Percentiles rank a stretch among this genome's conserved stretches.
phyloP scores from a whole-genome alignment of 2,113 vertebrate species.

The Ploceus nigricollis region DNA sequence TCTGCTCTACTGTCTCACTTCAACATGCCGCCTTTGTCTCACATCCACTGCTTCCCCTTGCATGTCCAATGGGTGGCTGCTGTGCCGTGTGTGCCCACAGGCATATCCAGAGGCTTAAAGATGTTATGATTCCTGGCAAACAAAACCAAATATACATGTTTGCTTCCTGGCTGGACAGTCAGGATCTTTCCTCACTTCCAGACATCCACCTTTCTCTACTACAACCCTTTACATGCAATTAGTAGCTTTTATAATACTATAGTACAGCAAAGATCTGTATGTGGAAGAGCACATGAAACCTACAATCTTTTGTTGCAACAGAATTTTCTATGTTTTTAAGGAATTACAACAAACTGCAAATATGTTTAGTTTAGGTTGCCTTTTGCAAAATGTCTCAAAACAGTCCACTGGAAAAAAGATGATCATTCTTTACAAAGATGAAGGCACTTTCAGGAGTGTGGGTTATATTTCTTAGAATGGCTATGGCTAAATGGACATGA shows the following conservation, averaged over 20 bases:
- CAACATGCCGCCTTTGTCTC: neutral
- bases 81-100: neutral
- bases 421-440: neutral
- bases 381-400: neutral
- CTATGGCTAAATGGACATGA: neutral
- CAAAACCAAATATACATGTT: neutral
- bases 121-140: neutral
- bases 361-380: neutral
- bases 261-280: neutral
- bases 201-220: neutral
- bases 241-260: neutral
- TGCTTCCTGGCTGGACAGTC: neutral
- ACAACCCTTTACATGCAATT: neutral
- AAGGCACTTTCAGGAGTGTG: neutral
- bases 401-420: neutral
- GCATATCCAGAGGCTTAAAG: neutral
- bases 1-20: neutral
- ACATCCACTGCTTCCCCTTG: neutral
- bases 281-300: neutral
- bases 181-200: neutral
- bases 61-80: neutral
- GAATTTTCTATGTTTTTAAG: neutral
- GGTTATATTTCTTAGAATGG: neutral
- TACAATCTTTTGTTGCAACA: neutral
- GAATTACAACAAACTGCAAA: neutral